phyloP scores from a whole-genome alignment of 1,140 invertebrate species.

The Triops longicaudatus region DNA sequence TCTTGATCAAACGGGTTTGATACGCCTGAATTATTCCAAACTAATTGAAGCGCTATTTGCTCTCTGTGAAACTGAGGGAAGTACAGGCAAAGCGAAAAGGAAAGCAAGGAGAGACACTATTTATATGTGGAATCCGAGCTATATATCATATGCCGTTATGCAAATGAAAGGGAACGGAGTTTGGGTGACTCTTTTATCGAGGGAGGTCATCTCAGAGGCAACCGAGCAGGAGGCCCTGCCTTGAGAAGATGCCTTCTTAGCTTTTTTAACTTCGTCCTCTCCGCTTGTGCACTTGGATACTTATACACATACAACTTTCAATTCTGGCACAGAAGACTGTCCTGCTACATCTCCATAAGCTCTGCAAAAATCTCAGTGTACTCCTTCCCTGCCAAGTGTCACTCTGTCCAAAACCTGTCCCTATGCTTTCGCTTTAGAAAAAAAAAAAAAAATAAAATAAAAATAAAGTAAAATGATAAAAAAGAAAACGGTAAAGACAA shows the following conservation, averaged over 20 bases:
- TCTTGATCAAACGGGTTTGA: too few species aligned
- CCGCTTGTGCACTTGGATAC: neutral
- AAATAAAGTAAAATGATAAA: neutral
- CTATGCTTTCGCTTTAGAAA: neutral
- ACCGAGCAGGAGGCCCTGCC: neutral
- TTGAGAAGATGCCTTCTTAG: neutral
- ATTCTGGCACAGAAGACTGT: neutral
- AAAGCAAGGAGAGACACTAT: neutral
- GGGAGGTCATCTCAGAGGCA: constrained; percentile 5
- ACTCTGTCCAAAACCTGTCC: neutral
- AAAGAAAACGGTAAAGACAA: neutral
- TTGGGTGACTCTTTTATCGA: constrained; percentile 2
- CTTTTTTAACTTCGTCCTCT: neutral
- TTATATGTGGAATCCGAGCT: neutral
- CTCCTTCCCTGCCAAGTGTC: neutral
- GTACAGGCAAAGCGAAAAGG: neutral
- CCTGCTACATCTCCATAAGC: neutral
- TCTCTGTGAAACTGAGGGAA: too few species aligned
- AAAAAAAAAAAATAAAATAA: neutral
- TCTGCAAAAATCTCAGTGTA: neutral
- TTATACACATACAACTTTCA: neutral
- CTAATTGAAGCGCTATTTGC: too few species aligned
- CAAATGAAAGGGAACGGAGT: neutral
- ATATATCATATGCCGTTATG: constrained; percentile 13
- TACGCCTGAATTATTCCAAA: too few species aligned